Evolutionary conservation across 2,797 vertebrate species (phyloP), one percentile per base, ranked within the genome.

Genomic region (Nyctibius grandis): DNA sequence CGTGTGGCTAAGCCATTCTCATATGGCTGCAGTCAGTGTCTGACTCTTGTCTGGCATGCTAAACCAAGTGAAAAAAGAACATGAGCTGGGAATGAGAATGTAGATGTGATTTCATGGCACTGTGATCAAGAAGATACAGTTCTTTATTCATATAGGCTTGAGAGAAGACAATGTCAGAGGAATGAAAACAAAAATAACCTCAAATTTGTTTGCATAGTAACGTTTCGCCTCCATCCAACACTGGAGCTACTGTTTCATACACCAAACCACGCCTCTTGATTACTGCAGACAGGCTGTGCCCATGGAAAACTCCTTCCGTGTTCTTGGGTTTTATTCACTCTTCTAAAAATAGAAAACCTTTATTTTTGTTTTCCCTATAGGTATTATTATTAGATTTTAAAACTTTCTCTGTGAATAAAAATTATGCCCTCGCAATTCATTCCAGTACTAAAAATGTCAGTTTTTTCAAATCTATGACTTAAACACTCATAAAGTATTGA

Each of bases 51-150:
- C 79, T 85, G 59, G 87, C 38, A 69, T 3, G 12, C 11, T 38
- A 94, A 82, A 81, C 80, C 61, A 75, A 91, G 80, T 68, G 90
- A 87, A 92, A 91, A 89, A 63, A 34, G 88, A 87, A 57, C 83
- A 67, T 51, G 70, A 91, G 47, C 75, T 51, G 70, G 51, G 34
- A 91, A 86, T 69, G 67, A 79, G 74, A 85, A 92, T 63, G 88
- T 80, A 94, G 94, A 89, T 86, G 94, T 84, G 80, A 91, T 93
- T 91, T 93, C 95, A 95, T 91, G 81, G 85, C 86, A 70, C 33
- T 74, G 48, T 77, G 68, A 81, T 94, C 78, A 42, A 91, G 40
- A 19, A 28, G 48, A 85, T 76, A 70, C 18, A 67, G 79, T 56
- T 54, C 44, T 70, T 87, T 85, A 64, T 68, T 91, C 48, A 40